Conservation (phyloP, 2,113 vertebrate genomes). For the Cyanocitta stelleri region DNA sequence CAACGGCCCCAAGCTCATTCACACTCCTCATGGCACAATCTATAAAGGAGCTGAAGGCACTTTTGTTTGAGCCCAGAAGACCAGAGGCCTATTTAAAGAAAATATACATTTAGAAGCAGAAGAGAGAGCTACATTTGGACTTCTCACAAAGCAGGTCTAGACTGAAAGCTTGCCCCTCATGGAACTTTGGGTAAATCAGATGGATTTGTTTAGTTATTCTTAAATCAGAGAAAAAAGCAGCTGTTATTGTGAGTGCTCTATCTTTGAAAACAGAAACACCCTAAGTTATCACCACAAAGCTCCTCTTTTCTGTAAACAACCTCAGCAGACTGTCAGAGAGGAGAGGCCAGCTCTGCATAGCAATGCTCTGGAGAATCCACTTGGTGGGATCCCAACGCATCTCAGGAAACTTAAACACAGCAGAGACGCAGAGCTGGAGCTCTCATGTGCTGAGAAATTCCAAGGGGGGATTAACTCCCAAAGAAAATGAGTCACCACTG, state of each 20-base stretch:
- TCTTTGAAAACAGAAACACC: neutral
- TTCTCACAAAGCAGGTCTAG: neutral
- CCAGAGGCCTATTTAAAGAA: slow-evolving; percentile 17
- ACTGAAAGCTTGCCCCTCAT: neutral
- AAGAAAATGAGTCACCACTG: neutral
- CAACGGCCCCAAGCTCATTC: neutral
- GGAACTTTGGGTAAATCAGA: neutral
- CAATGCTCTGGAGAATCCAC: neutral
- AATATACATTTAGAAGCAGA: neutral
- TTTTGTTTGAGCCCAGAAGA: neutral
- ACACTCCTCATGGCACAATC: neutral
- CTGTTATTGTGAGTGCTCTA: neutral
- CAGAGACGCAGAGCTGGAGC: neutral
- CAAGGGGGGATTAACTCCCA: neutral
- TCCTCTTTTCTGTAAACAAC: neutral
- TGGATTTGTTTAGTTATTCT: neutral
- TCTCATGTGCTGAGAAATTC: neutral
- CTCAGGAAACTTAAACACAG: neutral
- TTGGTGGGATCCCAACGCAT: neutral
- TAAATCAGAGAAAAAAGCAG: neutral
- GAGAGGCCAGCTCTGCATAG: neutral
- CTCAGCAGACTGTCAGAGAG: neutral
- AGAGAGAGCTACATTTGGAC: neutral
- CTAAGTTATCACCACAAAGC: neutral
- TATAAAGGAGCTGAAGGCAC: slow-evolving; percentile 26